Percentiles rank a stretch among this genome's conserved stretches.
These are phyloP conservation scores for Lithosia quadra DNA, from an alignment of 2,888 invertebrate genomes.

Conservation along the genomic window DNA sequence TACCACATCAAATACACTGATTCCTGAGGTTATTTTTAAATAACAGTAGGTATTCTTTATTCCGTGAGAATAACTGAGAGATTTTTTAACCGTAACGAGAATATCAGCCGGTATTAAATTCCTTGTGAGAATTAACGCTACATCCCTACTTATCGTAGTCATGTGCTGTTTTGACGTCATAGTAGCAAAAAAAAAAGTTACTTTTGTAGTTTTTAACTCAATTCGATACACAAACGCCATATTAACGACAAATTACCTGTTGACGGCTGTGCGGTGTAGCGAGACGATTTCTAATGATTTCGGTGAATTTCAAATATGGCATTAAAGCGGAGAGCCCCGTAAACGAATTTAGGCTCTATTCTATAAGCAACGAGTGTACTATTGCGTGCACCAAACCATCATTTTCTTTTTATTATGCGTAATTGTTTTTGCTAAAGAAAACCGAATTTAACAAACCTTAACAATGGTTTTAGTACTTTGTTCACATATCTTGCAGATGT, in stretches of 20 bases:
- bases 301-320: slow-evolving; percentile 8
- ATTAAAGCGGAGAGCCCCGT: not conserved
- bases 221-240: slow-evolving; percentile 13
- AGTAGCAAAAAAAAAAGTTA: not conserved
- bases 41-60: too few species aligned
- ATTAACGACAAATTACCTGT: slow-evolving; percentile 19
- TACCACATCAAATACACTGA: too few species aligned
- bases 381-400: not conserved
- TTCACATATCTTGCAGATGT: not conserved
- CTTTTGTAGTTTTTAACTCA: not conserved
- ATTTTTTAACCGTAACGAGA: too few species aligned
- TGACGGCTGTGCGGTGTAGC: slow-evolving; percentile 17
- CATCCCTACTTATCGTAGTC: not conserved
- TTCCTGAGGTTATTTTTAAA: too few species aligned
- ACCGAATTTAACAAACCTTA: not conserved
- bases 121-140: too few species aligned
- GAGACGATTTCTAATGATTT: slow-evolving; percentile 40
- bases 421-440: not conserved
- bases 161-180: not conserved
- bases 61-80: too few species aligned
- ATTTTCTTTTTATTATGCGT: slow-evolving; percentile 2
- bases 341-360: not conserved
- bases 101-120: too few species aligned
- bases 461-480: not conserved
- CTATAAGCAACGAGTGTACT: not conserved